Conservation (phyloP, 2,888 invertebrate species). For the Bursaphelenchus okinawaensis region DNA sequence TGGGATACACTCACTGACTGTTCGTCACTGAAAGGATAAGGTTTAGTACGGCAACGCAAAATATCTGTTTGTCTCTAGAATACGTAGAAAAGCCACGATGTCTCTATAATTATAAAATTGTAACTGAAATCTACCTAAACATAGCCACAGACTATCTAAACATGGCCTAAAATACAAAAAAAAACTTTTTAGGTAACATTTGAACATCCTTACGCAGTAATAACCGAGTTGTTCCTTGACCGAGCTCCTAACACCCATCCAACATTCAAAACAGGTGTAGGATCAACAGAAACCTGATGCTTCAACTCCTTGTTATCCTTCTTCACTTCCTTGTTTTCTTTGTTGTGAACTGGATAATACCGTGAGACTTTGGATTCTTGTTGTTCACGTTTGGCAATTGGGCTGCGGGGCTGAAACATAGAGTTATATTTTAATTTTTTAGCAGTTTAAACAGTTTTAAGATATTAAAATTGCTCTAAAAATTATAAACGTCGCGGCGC, state of each 20-base stretch:
- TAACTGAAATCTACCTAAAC: no score
- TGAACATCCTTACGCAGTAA: background rate
- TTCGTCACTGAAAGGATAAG: background rate
- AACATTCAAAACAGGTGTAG: conserved; percentile 69
- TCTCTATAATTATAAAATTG: background rate
- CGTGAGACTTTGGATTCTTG: conserved; percentile 63
- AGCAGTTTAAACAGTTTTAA: conserved; percentile 5
- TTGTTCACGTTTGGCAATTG: conserved; percentile 53
- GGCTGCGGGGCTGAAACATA: conserved; percentile 50
- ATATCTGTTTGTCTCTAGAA: no score
- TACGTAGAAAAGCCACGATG: no score
- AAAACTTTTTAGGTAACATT: no score
- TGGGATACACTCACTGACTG: background rate
- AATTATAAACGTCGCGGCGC: no score
- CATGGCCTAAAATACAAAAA: no score
- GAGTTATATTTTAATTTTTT: conserved; percentile 7
- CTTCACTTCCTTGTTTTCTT: conserved; percentile 66
- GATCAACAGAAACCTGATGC: background rate
- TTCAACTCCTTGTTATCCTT: conserved; percentile 5
- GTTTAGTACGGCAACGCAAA: background rate
- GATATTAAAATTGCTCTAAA: no score
- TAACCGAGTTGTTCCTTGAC: conserved; percentile 26
- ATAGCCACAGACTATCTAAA: no score
- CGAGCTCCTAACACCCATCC: conserved; percentile 84
- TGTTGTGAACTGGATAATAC: conserved; percentile 80